Evolutionary conservation across 2,797 vertebrate species (phyloP), one percentile per base, ranked within the genome.

Genomic region (Spinibarbus caldwelli): DNA sequence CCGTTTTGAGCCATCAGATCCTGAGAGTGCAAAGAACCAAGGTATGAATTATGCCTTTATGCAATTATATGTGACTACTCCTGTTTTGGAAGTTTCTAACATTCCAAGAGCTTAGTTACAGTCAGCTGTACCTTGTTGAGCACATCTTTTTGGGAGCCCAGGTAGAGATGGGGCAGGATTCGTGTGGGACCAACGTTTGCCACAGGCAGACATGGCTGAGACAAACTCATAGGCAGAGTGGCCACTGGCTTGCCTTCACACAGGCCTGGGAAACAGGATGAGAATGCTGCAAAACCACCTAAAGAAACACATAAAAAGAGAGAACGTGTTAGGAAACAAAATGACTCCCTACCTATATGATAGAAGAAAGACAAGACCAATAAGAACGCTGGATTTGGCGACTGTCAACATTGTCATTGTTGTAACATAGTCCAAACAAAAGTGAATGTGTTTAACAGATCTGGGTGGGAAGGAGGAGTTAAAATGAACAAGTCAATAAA

Each of bases 241-340:
- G 96, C 91, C 62, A 96, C 95, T 6, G 97, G 97, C 89, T 98
- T 98, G 76, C 97, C 97, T 93, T 99, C 97, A 0, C 97, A 99
- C 89, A 99, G 95, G 85, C 97, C 96, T 0, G 98, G 98, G 90
- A 99, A 99, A 92, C 97, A 99, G 91, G 98, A 97, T 0, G 98
- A 98, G 94, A 99, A 99, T 54, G 97, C 97, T 87, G 97, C 97
- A 84, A 99, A 99, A 43, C 98, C 98, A 92, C 98, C 98, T 99
- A 93, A 82, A 57, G 21, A 75, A 81, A 59, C 79, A 90, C 84
- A 81, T 17, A 82, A 68, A 81, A 23, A 81, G 2, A 83, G 19
- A 71, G 21, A 47, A 80, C 29, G 11, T 2, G 1, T 82, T 64
- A 57, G 26, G 11, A 62, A 70, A 81, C 62, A 70, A 26, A 71